Evolutionary conservation across 2,888 invertebrate species (phyloP).

Genomic region (Himalopsyche japonica): DNA sequence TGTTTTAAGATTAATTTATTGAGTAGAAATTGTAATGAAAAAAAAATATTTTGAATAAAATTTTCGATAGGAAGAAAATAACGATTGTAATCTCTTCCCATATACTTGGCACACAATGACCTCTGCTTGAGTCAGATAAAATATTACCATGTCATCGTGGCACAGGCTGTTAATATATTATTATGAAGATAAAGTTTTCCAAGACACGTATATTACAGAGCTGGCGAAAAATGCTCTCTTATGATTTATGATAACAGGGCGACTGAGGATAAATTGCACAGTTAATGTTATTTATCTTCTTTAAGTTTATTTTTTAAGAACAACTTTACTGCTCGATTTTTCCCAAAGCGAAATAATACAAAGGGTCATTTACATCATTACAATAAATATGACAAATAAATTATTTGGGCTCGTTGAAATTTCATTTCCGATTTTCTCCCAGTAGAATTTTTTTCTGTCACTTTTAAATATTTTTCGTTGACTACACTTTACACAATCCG

Average conservation of each 20-base stretch:
- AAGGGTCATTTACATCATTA: not conserved
- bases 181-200: conserved; percentile 40
- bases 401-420: no score
- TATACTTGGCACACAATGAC: not conserved
- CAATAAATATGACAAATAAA: no score
- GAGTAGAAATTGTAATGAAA: no score
- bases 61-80: not conserved
- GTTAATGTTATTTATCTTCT: conserved; percentile 38
- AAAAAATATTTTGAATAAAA: no score
- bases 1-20: no score
- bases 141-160: not conserved
- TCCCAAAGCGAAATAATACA: not conserved
- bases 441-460: no score
- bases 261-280: conserved; percentile 33
- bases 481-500: no score
- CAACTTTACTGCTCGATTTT: not conserved
- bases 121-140: not conserved
- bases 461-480: no score
- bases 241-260: conserved; percentile 38
- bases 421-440: no score
- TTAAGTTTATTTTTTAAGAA: conserved; percentile 20
- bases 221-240: conserved; percentile 37
- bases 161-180: not conserved
- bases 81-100: not conserved
- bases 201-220: conserved; percentile 38